Evolutionary conservation across 2,888 invertebrate genomes (phyloP), one percentile per base, ranked within the genome.

Genomic region (Lacanobia oleracea): DNA sequence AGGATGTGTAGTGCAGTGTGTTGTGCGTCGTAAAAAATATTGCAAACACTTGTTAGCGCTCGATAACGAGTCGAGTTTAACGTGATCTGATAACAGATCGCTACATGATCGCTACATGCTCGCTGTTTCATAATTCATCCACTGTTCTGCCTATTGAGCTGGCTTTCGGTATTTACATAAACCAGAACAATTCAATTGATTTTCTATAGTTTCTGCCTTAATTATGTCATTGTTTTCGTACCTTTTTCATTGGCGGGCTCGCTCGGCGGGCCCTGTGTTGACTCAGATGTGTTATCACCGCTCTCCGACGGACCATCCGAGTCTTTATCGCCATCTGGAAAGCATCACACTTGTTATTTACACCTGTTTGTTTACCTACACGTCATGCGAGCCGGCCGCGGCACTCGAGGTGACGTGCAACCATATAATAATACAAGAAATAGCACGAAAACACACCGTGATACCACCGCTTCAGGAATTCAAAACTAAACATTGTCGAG

Each of bases 191-290:
- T 60, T 6, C 3, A 43, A 40, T 64, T 21, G 43, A 53, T 65
- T 62, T 66, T 59, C 45, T 67, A 51, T 54, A 53, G 27, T 43
- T 65, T 67, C 37, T 61, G 37, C 18, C 21, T 33, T 72, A 18
- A 70, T 69, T 51, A 62, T 60, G 51, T 3, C 23, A 67, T 67
- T 69, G 62, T 75, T 71, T 69, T 72, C 63, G 56, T 91, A 96
- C 96, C 96, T 95, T 94, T 96, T 91, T 96, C 96, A 88, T 96
- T 94, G 23, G 96, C 93, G 56, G 95, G 94, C 81, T 95, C 95
- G 86, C 94, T 95, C 69, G 93, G 87, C 43, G 93, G 91, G 53
- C 94, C 94, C 86, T 95, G 95, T 63, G 95, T 95, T 45, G 95
- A 95, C 84, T 96, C 96, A 62, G 96, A 96, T 50, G 95, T 95